Base-by-base conservation (phyloP, 2,888 invertebrate genomes). In the Pseudococcus jackbeardsleyi region DNA sequence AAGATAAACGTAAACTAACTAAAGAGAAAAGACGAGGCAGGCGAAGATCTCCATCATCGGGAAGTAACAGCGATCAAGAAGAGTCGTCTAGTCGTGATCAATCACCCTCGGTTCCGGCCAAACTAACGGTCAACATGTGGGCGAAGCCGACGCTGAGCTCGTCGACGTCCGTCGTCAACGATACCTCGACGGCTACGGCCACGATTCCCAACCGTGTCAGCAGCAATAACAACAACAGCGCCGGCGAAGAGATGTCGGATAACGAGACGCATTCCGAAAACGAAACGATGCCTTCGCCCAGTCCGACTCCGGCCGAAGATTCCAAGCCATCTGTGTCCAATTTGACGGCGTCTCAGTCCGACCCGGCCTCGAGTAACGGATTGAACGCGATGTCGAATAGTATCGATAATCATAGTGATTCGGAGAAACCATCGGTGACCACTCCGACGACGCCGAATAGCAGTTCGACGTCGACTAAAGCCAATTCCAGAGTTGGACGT, bases 11-110 rank as follows among this genome's bases (percentile, higher is more conserved):
- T n/a, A 88, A 88, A 26, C 19, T 88, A 39, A 88, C 88, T 2
- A 88, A 88, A 59, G 88, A 88, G 12, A 88, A 88, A 59, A 77
- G 88, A 26, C 88, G 88, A 0, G 88, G 88, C 15, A 88, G 88
- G 88, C 77, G 88, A 77, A 79, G 88, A 54, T 88, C 88, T 4
- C 88, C 79, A n/a, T 88, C 88, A 5, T n/a, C 82, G 48, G 82
- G 42, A 39, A 88, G 88, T 72, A 82, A 88, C 79, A 72, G 39
- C 19, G 82, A 79, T 54, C 88, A 88, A 39, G 88, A 82, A n/a
- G 88, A 88, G 54, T 79, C 54, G 39, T 88, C 88, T 54, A 82
- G 82, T 88, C 88, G 88, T 50, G 88, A 88, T 12, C 79, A 79
- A 11, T 88, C 88, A 33, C 88, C 88, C 19, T n/a, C 82, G 9